Percentiles rank a stretch among this genome's conserved stretches.
phyloP scores from a whole-genome alignment of 1,140 invertebrate genomes.

The Eueides isabella region DNA sequence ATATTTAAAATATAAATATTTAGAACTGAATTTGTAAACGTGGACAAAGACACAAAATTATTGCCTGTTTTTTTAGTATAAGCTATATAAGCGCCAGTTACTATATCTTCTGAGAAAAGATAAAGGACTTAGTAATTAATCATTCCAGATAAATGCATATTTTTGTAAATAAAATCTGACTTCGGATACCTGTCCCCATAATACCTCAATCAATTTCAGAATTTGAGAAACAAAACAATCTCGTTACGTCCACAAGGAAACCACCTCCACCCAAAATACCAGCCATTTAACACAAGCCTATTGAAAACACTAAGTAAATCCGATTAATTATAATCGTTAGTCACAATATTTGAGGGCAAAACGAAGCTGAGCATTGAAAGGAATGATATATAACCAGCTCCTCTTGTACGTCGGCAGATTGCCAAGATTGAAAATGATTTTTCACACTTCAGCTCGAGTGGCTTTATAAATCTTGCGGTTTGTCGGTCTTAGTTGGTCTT shows the following conservation, averaged over 20 bases:
- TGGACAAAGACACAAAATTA: too few relatives aligned
- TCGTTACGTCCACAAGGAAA: not conserved
- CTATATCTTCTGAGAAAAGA: too few relatives aligned
- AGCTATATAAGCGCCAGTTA: too few relatives aligned
- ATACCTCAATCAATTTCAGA: not conserved
- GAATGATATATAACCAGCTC: constrained; percentile 39
- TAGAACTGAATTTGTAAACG: too few relatives aligned
- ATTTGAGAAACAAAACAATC: not conserved
- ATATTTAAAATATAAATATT: too few relatives aligned
- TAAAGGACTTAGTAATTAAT: too few relatives aligned
- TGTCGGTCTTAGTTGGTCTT: constrained; percentile 23
- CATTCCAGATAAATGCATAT: too few relatives aligned
- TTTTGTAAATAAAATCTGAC: not conserved
- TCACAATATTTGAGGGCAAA: constrained; percentile 32
- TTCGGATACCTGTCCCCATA: not conserved
- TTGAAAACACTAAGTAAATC: constrained; percentile 35
- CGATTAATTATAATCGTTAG: constrained; percentile 10
- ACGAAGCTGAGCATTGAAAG: constrained; percentile 41
- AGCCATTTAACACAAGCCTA: constrained; percentile 46
- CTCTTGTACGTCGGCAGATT: constrained; percentile 37
- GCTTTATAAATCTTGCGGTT: constrained; percentile 20
- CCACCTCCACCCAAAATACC: constrained; percentile 11
- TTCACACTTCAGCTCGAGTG: constrained; percentile 26
- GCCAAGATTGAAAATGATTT: constrained; percentile 37
- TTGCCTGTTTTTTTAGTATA: too few relatives aligned